Evolutionary conservation across 2,797 vertebrate species (phyloP).

Genomic region (Anniella stebbinsi): DNA sequence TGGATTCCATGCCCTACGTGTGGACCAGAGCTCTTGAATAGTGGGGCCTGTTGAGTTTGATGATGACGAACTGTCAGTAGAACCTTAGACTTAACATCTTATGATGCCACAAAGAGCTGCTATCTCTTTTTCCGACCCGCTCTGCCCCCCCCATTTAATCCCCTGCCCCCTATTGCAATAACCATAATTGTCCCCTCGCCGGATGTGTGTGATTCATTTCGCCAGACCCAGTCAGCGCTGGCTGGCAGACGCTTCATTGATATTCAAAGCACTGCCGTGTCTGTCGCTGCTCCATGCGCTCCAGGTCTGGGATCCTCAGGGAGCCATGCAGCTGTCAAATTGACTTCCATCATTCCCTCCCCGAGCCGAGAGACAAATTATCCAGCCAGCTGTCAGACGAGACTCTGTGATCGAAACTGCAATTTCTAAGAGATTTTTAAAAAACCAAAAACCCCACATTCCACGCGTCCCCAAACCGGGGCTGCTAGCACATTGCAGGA

Average conservation of each 20-base stretch:
- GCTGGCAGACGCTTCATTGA: conserved; percentile 76
- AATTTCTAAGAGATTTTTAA: conserved; percentile 70
- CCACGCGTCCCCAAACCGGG: conserved; percentile 51
- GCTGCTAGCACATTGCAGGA: conserved; percentile 12
- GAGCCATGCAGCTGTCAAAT: conserved; percentile 79
- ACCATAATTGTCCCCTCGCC: conserved; percentile 72
- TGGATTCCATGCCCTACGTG: not conserved
- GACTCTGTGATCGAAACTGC: conserved; percentile 69
- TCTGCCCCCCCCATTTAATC: not conserved
- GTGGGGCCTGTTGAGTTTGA: not conserved
- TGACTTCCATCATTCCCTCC: conserved; percentile 78
- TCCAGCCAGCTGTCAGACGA: conserved; percentile 72
- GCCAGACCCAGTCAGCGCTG: conserved; percentile 65
- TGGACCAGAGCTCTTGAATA: not conserved
- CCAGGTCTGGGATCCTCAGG: conserved; percentile 77
- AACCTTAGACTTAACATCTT: not conserved
- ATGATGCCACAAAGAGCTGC: conserved; percentile 18
- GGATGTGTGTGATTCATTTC: conserved; percentile 72
- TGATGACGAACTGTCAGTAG: not conserved
- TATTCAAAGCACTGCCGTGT: conserved; percentile 71
- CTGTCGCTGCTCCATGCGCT: conserved; percentile 77
- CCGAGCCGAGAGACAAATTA: conserved; percentile 77
- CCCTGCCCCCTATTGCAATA: conserved; percentile 56
- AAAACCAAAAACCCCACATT: not conserved
- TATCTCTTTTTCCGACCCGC: conserved; percentile 32